Percentiles rank a stretch among this genome's conserved stretches.
phyloP scores from a whole-genome alignment of 2,797 vertebrate species.

The Melopsittacus undulatus region DNA sequence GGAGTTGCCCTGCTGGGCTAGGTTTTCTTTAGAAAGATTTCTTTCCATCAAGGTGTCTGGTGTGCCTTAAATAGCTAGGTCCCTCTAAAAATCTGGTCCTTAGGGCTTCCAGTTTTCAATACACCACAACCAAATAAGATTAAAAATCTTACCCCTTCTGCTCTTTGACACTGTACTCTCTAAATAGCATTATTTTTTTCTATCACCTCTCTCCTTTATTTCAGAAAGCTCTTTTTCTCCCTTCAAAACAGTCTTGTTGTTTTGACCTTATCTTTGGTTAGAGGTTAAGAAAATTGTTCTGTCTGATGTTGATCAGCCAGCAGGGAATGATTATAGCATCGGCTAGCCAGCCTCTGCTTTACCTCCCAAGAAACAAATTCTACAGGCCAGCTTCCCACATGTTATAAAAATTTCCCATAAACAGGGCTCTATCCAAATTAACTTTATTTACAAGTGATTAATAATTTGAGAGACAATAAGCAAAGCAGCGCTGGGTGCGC shows the following conservation, averaged over 20 bases:
- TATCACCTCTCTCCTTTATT: background rate
- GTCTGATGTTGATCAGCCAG: constrained; percentile 56
- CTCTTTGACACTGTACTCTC: background rate
- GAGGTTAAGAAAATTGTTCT: constrained; percentile 62
- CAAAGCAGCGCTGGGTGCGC: no score
- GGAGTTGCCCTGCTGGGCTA: background rate
- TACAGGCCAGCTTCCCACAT: constrained; percentile 56
- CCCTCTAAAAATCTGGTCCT: background rate
- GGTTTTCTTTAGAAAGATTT: no score
- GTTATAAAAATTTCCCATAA: no score
- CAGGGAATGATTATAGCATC: constrained; percentile 64
- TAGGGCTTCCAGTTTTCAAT: background rate
- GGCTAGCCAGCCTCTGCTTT: constrained; percentile 15
- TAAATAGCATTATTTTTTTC: background rate
- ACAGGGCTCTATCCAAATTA: no score
- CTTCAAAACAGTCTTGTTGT: background rate
- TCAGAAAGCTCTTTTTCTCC: background rate
- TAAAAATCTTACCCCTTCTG: background rate
- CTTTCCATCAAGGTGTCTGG: background rate
- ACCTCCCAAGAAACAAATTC: constrained; percentile 69
- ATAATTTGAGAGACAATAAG: no score
- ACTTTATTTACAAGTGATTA: no score
- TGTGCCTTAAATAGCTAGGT: background rate
- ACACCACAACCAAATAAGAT: background rate
- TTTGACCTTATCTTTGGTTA: constrained; percentile 54